These are phyloP conservation scores for Lagocephalus sceleratus DNA, from an alignment of 2,797 vertebrate species.

Conservation along the genomic window DNA sequence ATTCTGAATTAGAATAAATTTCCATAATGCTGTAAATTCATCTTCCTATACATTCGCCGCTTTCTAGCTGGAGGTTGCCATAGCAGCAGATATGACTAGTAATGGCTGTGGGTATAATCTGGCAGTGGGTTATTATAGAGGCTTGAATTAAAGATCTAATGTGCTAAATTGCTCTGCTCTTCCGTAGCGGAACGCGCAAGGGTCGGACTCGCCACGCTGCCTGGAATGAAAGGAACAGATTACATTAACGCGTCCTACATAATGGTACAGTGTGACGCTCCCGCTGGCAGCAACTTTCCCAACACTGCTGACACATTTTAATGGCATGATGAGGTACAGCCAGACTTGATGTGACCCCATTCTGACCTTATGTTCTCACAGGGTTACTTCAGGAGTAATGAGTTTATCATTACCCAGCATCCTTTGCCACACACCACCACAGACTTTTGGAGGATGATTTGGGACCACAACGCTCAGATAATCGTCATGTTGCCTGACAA, in stretches of 20 bases:
- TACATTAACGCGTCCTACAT: constrained; percentile 99
- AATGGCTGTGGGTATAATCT: constrained; percentile 67
- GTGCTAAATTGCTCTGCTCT: constrained; percentile 36
- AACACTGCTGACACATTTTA: neutral
- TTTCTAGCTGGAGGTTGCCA: constrained; percentile 56
- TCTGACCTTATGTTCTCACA: constrained; percentile 64
- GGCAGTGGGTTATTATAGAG: constrained; percentile 41
- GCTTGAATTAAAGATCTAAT: constrained; percentile 44
- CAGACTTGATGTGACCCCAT: constrained; percentile 26
- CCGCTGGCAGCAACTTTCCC: constrained; percentile 4
- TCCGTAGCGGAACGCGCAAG: constrained; percentile 91
- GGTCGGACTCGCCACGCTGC: constrained; percentile 92
- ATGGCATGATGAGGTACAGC: constrained; percentile 1
- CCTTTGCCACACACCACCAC: constrained; percentile 97
- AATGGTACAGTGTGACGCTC: constrained; percentile 80
- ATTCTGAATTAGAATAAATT: constrained; percentile 61
- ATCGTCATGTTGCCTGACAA: constrained; percentile 99
- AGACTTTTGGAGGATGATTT: constrained; percentile 99
- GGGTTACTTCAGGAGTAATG: constrained; percentile 98
- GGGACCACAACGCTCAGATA: constrained; percentile 99
- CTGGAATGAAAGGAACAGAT: constrained; percentile 98
- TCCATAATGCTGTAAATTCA: constrained; percentile 65
- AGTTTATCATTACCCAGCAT: constrained; percentile 99
- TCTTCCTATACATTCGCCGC: constrained; percentile 47
- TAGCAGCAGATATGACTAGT: constrained; percentile 58